These are phyloP conservation scores for Achlya flavicornis DNA, from an alignment of 2,888 invertebrate species.

Conservation along the genomic window DNA sequence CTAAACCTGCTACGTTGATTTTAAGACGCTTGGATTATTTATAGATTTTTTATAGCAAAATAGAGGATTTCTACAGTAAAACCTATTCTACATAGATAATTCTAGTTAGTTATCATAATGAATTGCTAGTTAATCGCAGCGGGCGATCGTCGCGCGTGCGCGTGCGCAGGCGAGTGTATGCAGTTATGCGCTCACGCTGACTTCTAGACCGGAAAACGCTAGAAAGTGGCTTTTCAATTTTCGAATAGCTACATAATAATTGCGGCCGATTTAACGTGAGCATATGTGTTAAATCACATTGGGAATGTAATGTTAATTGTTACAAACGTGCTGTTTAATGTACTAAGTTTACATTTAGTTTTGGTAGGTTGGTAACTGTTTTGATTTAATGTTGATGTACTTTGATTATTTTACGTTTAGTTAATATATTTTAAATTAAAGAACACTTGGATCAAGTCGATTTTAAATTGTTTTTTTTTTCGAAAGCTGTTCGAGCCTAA, in stretches of 20 bases:
- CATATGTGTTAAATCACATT: constrained; percentile 31
- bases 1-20: no score
- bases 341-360: background rate
- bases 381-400: no score
- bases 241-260: constrained; percentile 80
- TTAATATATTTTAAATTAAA: no score
- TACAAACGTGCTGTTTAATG: background rate
- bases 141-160: constrained; percentile 30
- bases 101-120: background rate
- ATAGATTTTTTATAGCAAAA: no score
- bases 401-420: no score
- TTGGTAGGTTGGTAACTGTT: background rate
- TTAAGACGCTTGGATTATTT: no score
- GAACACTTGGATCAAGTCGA: no score
- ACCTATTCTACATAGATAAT: no score
- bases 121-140: background rate
- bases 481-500: no score
- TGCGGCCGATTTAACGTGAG: constrained; percentile 45
- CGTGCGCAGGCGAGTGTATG: constrained; percentile 42
- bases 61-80: no score
- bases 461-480: no score
- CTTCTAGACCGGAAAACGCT: constrained; percentile 82
- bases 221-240: constrained; percentile 83
- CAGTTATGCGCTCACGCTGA: constrained; percentile 68
- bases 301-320: constrained; percentile 21